A percentile compares a stretch with the other conserved stretches of the same genome.
Evolutionary conservation across 2,888 invertebrate species (phyloP).

Genomic region (Megastigmus dorsalis): DNA sequence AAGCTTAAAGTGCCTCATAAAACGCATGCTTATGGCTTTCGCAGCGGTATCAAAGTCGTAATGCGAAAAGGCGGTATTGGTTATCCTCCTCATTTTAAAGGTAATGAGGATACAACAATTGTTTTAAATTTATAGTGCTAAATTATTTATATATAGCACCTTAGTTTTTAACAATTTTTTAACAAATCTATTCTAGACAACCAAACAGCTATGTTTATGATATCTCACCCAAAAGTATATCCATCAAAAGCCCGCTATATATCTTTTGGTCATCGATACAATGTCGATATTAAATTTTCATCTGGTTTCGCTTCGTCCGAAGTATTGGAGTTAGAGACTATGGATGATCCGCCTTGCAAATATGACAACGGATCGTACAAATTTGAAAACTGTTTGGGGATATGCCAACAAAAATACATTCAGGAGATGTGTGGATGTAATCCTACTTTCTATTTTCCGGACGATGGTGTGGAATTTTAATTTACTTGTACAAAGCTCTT

Average conservation of each 20-base stretch:
- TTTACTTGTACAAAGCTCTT: neutral
- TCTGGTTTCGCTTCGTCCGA: slow-evolving; percentile 55
- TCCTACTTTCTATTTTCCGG: slow-evolving; percentile 59
- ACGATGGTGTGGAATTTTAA: neutral
- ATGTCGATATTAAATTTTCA: slow-evolving; percentile 61
- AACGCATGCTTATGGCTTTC: neutral
- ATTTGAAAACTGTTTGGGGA: slow-evolving; percentile 61
- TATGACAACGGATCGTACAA: slow-evolving; percentile 56
- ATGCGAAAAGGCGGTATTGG: neutral
- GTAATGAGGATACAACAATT: neutral
- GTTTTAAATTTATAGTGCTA: neutral
- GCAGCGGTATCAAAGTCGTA: slow-evolving; percentile 10
- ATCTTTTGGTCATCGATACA: slow-evolving; percentile 58
- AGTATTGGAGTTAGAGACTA: slow-evolving; percentile 51
- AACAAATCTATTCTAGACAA: slow-evolving; percentile 10
- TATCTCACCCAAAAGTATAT: slow-evolving; percentile 60
- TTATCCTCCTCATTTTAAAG: neutral
- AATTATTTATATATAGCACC: no score
- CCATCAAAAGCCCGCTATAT: slow-evolving; percentile 57
- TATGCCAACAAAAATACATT: slow-evolving; percentile 60
- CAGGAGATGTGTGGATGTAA: slow-evolving; percentile 62
- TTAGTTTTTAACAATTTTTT: neutral
- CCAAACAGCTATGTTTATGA: slow-evolving; percentile 52
- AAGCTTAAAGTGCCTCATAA: neutral
- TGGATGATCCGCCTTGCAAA: slow-evolving; percentile 59